Conservation (phyloP, 1,140 invertebrate species). For the Eciton burchellii region DNA sequence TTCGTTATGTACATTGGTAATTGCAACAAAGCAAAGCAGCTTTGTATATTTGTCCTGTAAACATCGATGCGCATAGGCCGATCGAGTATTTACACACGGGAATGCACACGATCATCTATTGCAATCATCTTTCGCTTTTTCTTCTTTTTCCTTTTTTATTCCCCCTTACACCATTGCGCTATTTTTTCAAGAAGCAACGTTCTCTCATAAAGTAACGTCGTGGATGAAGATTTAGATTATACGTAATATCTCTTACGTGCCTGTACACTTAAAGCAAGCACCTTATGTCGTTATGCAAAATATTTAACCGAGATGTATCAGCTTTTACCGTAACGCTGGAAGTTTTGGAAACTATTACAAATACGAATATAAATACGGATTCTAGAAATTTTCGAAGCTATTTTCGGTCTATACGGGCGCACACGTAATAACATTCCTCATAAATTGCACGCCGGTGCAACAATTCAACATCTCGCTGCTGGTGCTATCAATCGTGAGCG, state of each 20-base stretch:
- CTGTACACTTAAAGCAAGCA: neutral
- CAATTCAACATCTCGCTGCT: slow-evolving; percentile 18
- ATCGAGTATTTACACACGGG: slow-evolving; percentile 16
- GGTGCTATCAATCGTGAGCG: slow-evolving; percentile 7
- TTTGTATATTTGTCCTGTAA: neutral
- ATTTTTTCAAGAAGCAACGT: neutral
- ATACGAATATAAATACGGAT: slow-evolving; percentile 19
- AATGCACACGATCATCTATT: neutral
- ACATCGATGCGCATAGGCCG: neutral
- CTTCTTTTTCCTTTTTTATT: neutral
- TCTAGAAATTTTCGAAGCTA: neutral
- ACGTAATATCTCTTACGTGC: neutral
- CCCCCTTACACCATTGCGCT: neutral
- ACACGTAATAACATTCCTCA: neutral
- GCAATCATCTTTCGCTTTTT: neutral
- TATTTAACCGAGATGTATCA: too few species aligned
- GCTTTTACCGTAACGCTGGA: too few species aligned
- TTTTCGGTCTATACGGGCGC: neutral
- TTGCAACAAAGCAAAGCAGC: neutral
- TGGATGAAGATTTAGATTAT: slow-evolving; percentile 21
- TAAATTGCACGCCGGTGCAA: neutral
- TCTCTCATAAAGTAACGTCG: slow-evolving; percentile 43
- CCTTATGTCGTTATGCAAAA: neutral
- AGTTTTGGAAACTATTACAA: too few species aligned
- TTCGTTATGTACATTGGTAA: slow-evolving; percentile 1